Evolutionary conservation across 2,797 vertebrate species (phyloP).

Genomic region (Pyrocephalus nanus): DNA sequence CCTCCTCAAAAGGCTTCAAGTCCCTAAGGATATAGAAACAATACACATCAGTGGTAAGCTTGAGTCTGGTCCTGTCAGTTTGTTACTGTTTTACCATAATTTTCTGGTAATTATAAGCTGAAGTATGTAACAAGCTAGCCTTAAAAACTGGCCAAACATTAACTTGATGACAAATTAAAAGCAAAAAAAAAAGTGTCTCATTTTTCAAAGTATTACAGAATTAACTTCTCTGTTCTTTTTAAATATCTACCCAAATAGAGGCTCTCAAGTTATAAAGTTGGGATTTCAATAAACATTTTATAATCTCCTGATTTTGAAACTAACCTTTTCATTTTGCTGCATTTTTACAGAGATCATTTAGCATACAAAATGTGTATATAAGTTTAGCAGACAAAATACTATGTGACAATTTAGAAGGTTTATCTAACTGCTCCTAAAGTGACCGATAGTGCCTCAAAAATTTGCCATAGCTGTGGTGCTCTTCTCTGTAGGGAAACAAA

Average conservation of each 20-base stretch:
- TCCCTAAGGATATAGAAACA: conserved; percentile 61
- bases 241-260: neutral
- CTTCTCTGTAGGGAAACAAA: neutral
- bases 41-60: conserved; percentile 5
- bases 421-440: neutral
- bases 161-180: neutral
- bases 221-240: neutral
- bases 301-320: neutral
- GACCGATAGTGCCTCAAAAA: neutral
- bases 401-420: neutral
- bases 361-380: neutral
- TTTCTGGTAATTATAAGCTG: neutral
- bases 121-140: neutral
- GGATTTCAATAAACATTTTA: neutral
- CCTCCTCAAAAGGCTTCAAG: conserved; percentile 49
- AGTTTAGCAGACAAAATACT: neutral
- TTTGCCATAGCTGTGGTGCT: neutral
- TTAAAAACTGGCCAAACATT: neutral
- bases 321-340: neutral
- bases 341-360: neutral
- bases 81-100: neutral
- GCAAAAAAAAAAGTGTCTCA: neutral
- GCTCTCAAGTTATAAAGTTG: neutral
- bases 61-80: neutral
- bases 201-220: neutral